Percentiles rank a stretch among this genome's conserved stretches.
Evolutionary conservation across 2,113 vertebrate species (phyloP).

Genomic region (Siniperca knerii): DNA sequence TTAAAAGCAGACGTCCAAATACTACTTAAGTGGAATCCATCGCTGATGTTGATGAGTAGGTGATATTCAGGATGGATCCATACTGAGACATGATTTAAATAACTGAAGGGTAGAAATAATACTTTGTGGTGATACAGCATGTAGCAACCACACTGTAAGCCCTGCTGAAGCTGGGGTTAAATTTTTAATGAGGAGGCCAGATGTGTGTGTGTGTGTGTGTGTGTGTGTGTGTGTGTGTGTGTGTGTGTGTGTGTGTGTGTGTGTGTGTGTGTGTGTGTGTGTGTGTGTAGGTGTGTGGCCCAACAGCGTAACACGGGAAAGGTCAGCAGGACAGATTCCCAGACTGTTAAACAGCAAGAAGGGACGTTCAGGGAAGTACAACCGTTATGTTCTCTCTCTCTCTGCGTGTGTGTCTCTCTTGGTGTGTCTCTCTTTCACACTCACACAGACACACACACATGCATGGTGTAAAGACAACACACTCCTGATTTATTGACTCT

Average conservation of each 20-base stretch:
- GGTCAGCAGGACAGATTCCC: constrained; percentile 68
- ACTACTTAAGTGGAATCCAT: constrained; percentile 14
- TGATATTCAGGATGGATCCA: constrained; percentile 34
- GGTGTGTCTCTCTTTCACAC: background rate
- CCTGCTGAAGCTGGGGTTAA: constrained; percentile 32
- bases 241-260: constrained; percentile 27
- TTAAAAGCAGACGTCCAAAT: constrained; percentile 54
- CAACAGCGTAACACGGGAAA: constrained; percentile 48
- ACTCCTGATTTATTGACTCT: constrained; percentile 52
- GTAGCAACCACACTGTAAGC: constrained; percentile 19
- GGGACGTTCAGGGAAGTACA: constrained; percentile 26
- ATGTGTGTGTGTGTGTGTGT: constrained; percentile 9
- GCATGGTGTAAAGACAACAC: constrained; percentile 15
- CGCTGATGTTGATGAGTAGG: constrained; percentile 29
- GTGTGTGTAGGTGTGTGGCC: constrained; percentile 26
- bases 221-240: constrained; percentile 30
- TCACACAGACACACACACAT: background rate
- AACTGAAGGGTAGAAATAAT: background rate
- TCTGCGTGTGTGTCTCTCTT: constrained; percentile 19
- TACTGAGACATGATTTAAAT: constrained; percentile 30
- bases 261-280: constrained; percentile 34
- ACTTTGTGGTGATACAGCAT: constrained; percentile 14
- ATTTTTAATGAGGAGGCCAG: constrained; percentile 34
- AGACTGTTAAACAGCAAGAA: constrained; percentile 66
- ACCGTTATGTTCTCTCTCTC: background rate